Base-by-base conservation (phyloP, 1,140 invertebrate genomes). In the Frieseomelitta varia region DNA sequence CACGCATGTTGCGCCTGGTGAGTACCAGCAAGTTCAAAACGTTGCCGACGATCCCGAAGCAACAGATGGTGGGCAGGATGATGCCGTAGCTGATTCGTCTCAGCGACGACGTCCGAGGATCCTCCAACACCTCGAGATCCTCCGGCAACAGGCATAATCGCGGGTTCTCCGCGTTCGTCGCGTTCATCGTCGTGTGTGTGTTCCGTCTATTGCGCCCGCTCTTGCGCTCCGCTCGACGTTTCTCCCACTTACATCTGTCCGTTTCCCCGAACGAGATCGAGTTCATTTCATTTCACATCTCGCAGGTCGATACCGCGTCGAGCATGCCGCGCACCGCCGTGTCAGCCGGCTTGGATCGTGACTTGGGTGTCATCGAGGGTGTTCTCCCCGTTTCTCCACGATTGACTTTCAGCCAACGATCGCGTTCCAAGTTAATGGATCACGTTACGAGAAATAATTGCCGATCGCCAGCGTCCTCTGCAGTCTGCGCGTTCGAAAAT, bases 11-110 rank as follows among this genome's bases (percentile, higher is more conserved):
- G 58, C 96, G 96, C 67, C 97, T 95, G 21, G 97, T 97, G 19
- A 97, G 95, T 1, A 97, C 97, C 79, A 97, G 94, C 80, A 97
- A 93, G 93, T 97, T 97, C 85, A 97, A 95, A 55, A 97, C 95
- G 89, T 97, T 97, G 24, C 97, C 97, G 30, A 97, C 94, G 88
- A 97, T 97, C 65, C 97, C 97, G 27, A 97, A 93, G 51, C 95
- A 95, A 91, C 97, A 97, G 86, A 97, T 97, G 56, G 96, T 95
- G 58, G 97, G 97, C 77, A 97, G 90, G 17, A 97, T 94, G 51
- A 97, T 95, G 4, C 97, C 97, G 86, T 97, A 97, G 81, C 96
- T 96, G 86, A 97, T 95, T 88, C 96, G 95, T 88, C 96, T 96
- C 68, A 97, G 88, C 24, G 94, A 91, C 82, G 95, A 95, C 14